These are phyloP conservation scores for Phocoena sinus DNA, from an alignment of 2,113 vertebrate species.

Conservation along the genomic window DNA sequence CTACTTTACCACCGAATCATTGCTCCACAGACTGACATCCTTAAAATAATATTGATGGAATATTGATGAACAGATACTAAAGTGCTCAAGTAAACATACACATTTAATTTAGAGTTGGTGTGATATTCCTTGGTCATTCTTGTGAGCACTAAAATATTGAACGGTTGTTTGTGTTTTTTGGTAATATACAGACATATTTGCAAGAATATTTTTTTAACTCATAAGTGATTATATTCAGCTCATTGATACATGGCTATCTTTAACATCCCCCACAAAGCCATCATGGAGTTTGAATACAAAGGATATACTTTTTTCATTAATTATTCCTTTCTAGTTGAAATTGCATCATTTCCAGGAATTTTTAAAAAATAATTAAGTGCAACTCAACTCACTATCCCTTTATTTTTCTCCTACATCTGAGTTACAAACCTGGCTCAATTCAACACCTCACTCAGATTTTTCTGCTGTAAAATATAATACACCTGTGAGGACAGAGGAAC, in stretches of 20 bases:
- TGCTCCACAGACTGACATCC: background rate
- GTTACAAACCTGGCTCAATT: background rate
- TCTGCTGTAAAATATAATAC: background rate
- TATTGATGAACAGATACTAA: slow-evolving; percentile 33
- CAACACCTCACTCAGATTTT: background rate
- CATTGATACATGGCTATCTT: background rate
- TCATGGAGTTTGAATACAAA: background rate
- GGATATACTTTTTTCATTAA: background rate
- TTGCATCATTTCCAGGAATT: background rate
- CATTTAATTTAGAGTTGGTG: slow-evolving; percentile 30
- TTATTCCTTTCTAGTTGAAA: background rate
- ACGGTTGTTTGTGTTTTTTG: background rate
- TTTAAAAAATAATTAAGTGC: background rate
- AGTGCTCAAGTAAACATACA: background rate
- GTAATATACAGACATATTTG: slow-evolving; percentile 38
- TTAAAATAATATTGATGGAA: slow-evolving; percentile 38
- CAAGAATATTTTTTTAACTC: background rate
- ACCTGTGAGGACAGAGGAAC: background rate
- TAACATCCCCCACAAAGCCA: background rate
- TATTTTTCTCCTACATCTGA: background rate
- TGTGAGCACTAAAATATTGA: slow-evolving; percentile 38
- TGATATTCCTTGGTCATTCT: slow-evolving; percentile 36
- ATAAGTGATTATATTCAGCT: background rate
- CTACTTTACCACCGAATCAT: background rate
- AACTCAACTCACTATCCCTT: background rate